Evolutionary conservation across 2,888 invertebrate species (phyloP).

Genomic region (Pseudococcus jackbeardsleyi): DNA sequence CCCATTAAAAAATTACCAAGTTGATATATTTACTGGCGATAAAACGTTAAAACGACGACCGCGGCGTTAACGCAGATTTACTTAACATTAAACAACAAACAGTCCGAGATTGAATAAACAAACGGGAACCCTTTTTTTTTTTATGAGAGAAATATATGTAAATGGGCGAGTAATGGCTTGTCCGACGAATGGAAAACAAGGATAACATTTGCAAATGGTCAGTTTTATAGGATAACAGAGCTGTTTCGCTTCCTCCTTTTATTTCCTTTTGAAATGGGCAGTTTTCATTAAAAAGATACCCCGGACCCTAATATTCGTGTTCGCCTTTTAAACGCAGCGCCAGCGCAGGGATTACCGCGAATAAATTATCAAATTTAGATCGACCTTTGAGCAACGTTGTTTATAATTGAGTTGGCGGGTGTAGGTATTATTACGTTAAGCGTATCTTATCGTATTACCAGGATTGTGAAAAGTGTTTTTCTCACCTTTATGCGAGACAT

Average conservation of each 20-base stretch:
- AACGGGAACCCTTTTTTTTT: conserved; percentile 23
- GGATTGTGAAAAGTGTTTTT: not conserved
- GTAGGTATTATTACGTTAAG: not conserved
- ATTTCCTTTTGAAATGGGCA: conserved; percentile 11
- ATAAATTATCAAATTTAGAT: conserved; percentile 28
- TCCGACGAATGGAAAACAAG: conserved; percentile 60
- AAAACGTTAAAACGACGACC: not conserved
- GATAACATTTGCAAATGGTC: conserved; percentile 63
- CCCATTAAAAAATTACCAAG: not conserved
- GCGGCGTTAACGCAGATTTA: conserved; percentile 8
- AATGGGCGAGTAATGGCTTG: conserved; percentile 63
- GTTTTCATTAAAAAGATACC: conserved; percentile 60
- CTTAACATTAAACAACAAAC: not conserved
- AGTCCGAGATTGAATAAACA: conserved; percentile 42
- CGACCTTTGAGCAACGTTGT: not conserved
- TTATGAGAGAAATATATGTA: conserved; percentile 57
- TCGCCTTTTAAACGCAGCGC: not conserved
- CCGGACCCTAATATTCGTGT: conserved; percentile 39
- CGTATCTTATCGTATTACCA: not conserved
- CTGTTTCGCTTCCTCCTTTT: not conserved
- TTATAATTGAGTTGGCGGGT: not conserved
- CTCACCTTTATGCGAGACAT: conserved; percentile 68
- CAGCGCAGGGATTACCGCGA: conserved; percentile 19
- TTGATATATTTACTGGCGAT: not conserved
- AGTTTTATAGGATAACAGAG: conserved; percentile 45